Conservation (phyloP, 2,797 vertebrate species). For the Tamandua tetradactyla region DNA sequence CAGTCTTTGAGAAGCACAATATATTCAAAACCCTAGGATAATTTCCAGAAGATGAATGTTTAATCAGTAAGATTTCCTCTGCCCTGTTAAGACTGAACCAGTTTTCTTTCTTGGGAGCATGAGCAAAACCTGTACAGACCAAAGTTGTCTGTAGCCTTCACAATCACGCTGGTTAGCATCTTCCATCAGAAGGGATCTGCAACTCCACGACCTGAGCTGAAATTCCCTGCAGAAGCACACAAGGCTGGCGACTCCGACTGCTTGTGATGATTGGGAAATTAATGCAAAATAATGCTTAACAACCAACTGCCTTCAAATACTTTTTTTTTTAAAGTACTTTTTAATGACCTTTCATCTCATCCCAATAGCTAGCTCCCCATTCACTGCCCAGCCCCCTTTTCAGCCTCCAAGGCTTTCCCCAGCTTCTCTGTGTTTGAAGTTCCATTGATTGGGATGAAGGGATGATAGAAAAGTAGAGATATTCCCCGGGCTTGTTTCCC, state of each 20-base stretch:
- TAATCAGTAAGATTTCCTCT: not conserved
- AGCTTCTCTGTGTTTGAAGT: too few relatives aligned
- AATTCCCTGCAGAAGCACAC: not conserved
- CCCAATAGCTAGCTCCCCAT: not conserved
- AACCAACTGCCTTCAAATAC: not conserved
- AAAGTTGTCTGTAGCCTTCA: not conserved
- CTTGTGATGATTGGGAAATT: not conserved
- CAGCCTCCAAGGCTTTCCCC: too few relatives aligned
- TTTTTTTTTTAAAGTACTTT: not conserved
- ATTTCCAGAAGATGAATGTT: conserved; percentile 22
- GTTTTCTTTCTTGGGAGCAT: fast-evolving
- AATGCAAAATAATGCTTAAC: not conserved
- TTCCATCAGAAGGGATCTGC: not conserved
- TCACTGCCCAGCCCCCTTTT: not conserved
- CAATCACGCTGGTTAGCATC: fast-evolving
- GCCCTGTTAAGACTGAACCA: not conserved
- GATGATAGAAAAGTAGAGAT: not conserved
- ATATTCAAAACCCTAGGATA: not conserved
- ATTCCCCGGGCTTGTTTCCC: not conserved
- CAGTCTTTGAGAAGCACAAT: not conserved
- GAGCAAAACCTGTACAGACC: not conserved
- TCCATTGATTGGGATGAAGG: not conserved
- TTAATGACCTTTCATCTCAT: not conserved
- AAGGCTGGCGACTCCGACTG: too few relatives aligned
- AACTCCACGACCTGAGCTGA: not conserved